Evolutionary conservation across 2,113 vertebrate genomes (phyloP).

Genomic region (Calidris pygmaea): DNA sequence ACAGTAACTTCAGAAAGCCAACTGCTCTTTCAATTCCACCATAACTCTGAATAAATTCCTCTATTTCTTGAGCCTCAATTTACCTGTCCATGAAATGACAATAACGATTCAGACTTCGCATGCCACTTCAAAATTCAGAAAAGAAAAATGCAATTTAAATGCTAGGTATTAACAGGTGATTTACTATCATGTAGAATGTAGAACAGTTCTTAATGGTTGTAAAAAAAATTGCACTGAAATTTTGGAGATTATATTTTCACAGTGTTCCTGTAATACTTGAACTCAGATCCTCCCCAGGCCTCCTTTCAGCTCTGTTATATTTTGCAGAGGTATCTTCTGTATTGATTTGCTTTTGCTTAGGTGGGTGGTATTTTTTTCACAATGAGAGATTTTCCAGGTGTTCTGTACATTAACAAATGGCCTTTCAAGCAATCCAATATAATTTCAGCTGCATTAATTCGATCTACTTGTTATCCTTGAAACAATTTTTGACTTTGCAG

Average conservation of each 20-base stretch:
- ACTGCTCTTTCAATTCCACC: not conserved
- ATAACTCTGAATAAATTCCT: not conserved
- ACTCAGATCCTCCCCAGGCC: not conserved
- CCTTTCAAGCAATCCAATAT: slow-evolving; percentile 31
- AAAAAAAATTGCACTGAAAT: not conserved
- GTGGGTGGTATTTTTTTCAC: not conserved
- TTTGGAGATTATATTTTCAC: not conserved
- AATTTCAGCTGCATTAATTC: slow-evolving; percentile 52
- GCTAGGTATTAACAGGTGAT: not conserved
- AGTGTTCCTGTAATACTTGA: not conserved
- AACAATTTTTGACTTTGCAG: slow-evolving; percentile 34
- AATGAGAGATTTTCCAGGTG: slow-evolving; percentile 41
- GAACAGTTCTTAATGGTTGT: not conserved
- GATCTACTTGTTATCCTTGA: slow-evolving; percentile 34
- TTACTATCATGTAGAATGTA: not conserved
- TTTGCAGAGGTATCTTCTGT: not conserved
- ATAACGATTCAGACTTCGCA: not conserved
- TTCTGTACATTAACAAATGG: slow-evolving; percentile 46
- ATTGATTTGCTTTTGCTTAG: slow-evolving; percentile 14
- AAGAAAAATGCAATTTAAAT: not conserved
- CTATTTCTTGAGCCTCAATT: not conserved
- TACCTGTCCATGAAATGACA: not conserved
- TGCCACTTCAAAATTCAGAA: not conserved
- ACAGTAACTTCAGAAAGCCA: not conserved
- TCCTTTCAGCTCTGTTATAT: not conserved